phyloP scores from a whole-genome alignment of 2,888 invertebrate genomes.

The Caenorhabditis zanzibari region DNA sequence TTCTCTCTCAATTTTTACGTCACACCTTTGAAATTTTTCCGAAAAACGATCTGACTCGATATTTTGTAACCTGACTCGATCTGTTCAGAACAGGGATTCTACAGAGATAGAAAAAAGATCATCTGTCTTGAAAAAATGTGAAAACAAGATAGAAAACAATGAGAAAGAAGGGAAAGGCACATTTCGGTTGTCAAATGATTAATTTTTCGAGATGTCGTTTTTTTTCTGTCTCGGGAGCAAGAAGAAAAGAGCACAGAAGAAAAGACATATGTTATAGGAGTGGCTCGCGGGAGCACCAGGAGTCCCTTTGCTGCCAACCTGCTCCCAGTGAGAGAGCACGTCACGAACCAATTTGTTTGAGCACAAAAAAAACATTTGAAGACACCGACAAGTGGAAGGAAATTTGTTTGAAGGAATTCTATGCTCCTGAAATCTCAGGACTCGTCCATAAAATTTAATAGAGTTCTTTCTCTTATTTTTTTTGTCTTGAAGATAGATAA shows the following conservation, averaged over 20 bases:
- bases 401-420: not conserved
- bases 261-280: constrained; percentile 57
- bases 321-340: constrained; percentile 15
- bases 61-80: constrained; percentile 30
- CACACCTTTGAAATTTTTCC: not conserved
- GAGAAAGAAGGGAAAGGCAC: not conserved
- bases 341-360: constrained; percentile 24
- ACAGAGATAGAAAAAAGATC: not conserved
- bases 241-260: not conserved
- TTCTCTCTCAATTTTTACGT: not conserved
- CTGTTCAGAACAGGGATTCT: constrained; percentile 19
- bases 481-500: not conserved
- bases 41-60: constrained; percentile 29
- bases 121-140: not conserved
- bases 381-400: not conserved
- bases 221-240: not conserved
- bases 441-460: constrained; percentile 51
- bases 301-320: not conserved
- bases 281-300: constrained; percentile 43
- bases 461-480: constrained; percentile 21
- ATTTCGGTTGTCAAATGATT: constrained; percentile 61
- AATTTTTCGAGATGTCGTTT: constrained; percentile 47
- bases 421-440: not conserved
- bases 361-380: not conserved
- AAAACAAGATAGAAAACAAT: constrained; percentile 46